Percentiles rank a stretch among this genome's conserved stretches.
Evolutionary conservation across 2,888 invertebrate genomes (phyloP).

Genomic region (Himalopsyche anomala): DNA sequence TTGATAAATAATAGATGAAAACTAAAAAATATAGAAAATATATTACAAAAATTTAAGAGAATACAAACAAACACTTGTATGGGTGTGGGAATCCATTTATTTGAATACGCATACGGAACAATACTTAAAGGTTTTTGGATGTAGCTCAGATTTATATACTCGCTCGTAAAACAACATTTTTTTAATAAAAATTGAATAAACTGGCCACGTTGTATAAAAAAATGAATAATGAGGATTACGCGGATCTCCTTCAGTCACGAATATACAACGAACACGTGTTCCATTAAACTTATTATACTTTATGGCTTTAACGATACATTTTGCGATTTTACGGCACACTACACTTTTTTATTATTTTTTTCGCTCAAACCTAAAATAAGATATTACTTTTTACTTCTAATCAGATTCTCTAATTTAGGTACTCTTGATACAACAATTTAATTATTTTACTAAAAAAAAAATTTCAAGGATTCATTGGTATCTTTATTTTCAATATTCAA

Average conservation of each 20-base stretch:
- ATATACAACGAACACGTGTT: constrained; percentile 21
- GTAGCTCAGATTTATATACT: background rate
- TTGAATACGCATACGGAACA: background rate
- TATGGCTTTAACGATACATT: background rate
- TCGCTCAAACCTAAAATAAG: no score
- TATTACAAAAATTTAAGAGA: background rate
- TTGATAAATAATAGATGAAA: background rate
- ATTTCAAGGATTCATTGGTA: no score
- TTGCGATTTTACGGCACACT: background rate
- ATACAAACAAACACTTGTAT: background rate
- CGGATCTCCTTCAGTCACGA: constrained; percentile 8
- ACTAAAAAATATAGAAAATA: background rate
- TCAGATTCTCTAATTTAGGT: no score
- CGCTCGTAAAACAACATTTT: background rate
- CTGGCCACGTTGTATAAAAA: constrained; percentile 4
- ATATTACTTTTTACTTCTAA: no score
- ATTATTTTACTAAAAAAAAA: no score
- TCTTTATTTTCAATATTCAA: no score
- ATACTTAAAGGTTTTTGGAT: background rate
- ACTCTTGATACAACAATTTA: no score
- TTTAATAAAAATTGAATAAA: constrained; percentile 27
- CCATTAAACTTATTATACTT: constrained; percentile 19
- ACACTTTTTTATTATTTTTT: constrained; percentile 18
- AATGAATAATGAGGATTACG: constrained; percentile 14
- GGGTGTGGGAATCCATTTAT: background rate